Evolutionary conservation across 2,797 vertebrate species (phyloP).

Genomic region (Anas acuta): DNA sequence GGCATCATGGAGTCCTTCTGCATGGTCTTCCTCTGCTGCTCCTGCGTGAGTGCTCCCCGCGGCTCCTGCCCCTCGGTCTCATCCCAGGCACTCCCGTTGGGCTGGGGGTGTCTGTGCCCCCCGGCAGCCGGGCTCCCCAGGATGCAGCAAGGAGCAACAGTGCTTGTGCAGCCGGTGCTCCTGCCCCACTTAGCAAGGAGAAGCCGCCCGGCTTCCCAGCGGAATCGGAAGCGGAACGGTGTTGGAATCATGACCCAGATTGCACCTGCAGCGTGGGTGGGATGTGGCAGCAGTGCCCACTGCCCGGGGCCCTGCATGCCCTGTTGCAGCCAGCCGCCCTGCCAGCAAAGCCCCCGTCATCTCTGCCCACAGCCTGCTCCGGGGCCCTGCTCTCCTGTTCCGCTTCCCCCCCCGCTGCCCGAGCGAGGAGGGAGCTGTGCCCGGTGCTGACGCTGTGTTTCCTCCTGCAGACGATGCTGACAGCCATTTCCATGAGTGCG

Average conservation of each 20-base stretch:
- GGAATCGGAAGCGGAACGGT: not conserved
- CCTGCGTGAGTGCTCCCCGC: conserved; percentile 86
- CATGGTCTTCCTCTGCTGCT: conserved; percentile 98
- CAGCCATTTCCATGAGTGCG: conserved; percentile 99
- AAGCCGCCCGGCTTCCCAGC: not conserved
- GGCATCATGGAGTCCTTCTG: conserved; percentile 94
- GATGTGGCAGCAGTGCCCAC: not conserved
- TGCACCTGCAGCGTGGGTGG: not conserved
- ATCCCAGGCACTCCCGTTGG: not conserved
- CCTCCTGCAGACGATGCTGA: conserved; percentile 93
- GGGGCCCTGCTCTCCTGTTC: not conserved
- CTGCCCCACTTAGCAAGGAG: conserved; percentile 4
- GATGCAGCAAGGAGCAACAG: not conserved
- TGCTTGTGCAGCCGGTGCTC: not conserved
- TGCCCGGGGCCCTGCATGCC: accelerated
- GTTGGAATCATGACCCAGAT: not conserved
- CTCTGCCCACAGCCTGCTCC: not conserved
- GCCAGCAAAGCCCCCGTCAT: not conserved
- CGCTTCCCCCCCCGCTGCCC: not conserved
- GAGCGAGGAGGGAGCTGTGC: not conserved
- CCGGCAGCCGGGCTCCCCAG: not conserved
- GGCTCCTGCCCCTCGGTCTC: not conserved
- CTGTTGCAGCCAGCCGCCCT: accelerated
- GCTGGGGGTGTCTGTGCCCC: not conserved
- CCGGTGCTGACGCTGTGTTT: not conserved